Base-by-base conservation (phyloP, 2,113 vertebrate genomes). In the Crotalus tigris region DNA sequence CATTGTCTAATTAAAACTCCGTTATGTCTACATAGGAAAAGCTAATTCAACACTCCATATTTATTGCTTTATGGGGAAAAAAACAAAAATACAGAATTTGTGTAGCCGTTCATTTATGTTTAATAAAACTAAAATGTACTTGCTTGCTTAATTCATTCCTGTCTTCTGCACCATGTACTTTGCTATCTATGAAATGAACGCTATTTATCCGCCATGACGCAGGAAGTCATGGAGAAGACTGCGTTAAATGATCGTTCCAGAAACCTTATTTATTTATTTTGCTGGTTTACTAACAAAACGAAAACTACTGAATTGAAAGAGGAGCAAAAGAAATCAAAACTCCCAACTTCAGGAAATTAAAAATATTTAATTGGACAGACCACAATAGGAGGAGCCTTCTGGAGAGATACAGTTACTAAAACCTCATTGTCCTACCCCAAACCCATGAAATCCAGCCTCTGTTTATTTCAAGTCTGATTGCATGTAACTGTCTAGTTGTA, bases 11-110 rank as follows among this genome's bases (percentile, higher is more conserved):
- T 88, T 24, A 53, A 94, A 88, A 88, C 88, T 23, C 75, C 15
- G 91, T 93, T n/a, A 95, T 75, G 88, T 64, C 93, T 87, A 89
- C 61, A 95, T 94, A 90, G 21, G 58, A 97, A 95, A 91, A 94
- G 49, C 86, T 90, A 96, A 95, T 61, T 59, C 92, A 92, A 92
- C 91, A 81, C 3, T 24, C 53, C 90, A 10, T 9, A 92, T 94
- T 91, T 94, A 93, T 57, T 95, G 57, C 91, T 96, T 90, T 95
- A 69, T 26, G 58, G 11, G 1, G 0, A 11, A 2, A 1, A 1
- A 90, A 53, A 89, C 49, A 87, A 55, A 87, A 8, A 39, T 92
- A 86, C 4, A 89, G 54, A 12, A 53, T 89, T 92, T 33, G 92
- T 64, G 2, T 89, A 94, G 0, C 17, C 89, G 94, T 90, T 93